Conservation (phyloP, 2,888 invertebrate species). For the Arctia plantaginis region DNA sequence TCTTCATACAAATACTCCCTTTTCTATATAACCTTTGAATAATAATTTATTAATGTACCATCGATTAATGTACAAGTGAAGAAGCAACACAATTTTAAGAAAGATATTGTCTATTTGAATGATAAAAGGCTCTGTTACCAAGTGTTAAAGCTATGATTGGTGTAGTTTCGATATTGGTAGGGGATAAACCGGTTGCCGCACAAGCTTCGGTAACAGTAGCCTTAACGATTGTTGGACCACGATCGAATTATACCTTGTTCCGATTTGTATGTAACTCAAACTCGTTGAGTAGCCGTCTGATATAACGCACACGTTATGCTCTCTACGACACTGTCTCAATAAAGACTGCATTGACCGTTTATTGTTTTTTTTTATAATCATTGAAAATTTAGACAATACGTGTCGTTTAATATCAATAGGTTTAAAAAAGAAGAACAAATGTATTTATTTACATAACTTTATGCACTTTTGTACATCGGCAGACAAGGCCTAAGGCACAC, state of each 20-base stretch:
- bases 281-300: constrained; percentile 25
- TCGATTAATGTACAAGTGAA: constrained; percentile 26
- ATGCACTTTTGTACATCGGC: too few relatives aligned
- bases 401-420: neutral
- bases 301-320: constrained; percentile 20
- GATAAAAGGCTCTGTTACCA: constrained; percentile 53
- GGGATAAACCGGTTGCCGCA: constrained; percentile 74
- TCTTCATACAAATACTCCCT: neutral
- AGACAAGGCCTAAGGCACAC: too few relatives aligned
- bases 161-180: constrained; percentile 73
- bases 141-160: constrained; percentile 71
- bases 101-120: constrained; percentile 34
- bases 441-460: too few relatives aligned
- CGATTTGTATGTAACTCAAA: constrained; percentile 58
- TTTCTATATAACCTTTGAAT: neutral
- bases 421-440: neutral
- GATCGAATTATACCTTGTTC: constrained; percentile 75
- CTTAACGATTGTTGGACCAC: constrained; percentile 76
- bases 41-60: constrained; percentile 11
- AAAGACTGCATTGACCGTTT: constrained; percentile 1
- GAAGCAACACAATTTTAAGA: constrained; percentile 32
- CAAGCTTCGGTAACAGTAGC: constrained; percentile 78
- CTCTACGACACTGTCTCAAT: constrained; percentile 17
- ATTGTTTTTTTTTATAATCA: neutral
- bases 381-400: neutral